Evolutionary conservation across 2,888 invertebrate species (phyloP), one percentile per base, ranked within the genome.

Genomic region (Noctua fimbriata): DNA sequence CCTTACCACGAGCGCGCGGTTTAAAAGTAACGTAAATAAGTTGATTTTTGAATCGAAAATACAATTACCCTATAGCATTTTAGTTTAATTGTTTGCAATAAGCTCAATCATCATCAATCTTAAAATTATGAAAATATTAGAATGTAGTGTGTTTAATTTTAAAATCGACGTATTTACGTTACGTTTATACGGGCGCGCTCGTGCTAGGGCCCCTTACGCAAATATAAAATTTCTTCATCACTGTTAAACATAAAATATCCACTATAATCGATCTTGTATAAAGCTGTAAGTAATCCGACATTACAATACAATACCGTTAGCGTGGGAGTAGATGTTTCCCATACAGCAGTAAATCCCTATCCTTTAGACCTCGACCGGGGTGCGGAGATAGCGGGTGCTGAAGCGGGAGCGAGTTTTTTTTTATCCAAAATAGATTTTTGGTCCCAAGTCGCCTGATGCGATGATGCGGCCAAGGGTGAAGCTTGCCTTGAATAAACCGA

Each of bases 281-380:
- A 60, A 69, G 28, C 69, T 55, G 21, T 75, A 55, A 81, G 16
- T 69, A 55, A 81, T 74, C 36, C 28, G 18, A 81, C 63, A 81
- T 75, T 75, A 63, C 44, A 63, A 58, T 72, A 79, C 58, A 77
- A 79, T 49, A n/a, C 18, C 28, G 28, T 58, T 32, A 47, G 60
- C 24, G 28, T 3, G 81, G 74, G 63, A 60, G 81, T 81, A 81
- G 63, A 55, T 12, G 55, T 73, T 69, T 5, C 52, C 24, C 69
- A 52, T 69, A 81, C 21, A 81, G 47, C 18, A 74, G 69, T 74
- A 63, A 81, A 81, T 81, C 81, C 58, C 44, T 44, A 52, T n/a
- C n/a, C 16, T 12, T 74, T 16, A 66, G 28, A 9, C 55, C n/a
- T n/a, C 12, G n/a, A 58, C 0, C 12, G n/a, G 65, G 18, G 65